These are phyloP conservation scores for Lycorma delicatula DNA, from an alignment of 1,140 invertebrate genomes.

Conservation along the genomic window DNA sequence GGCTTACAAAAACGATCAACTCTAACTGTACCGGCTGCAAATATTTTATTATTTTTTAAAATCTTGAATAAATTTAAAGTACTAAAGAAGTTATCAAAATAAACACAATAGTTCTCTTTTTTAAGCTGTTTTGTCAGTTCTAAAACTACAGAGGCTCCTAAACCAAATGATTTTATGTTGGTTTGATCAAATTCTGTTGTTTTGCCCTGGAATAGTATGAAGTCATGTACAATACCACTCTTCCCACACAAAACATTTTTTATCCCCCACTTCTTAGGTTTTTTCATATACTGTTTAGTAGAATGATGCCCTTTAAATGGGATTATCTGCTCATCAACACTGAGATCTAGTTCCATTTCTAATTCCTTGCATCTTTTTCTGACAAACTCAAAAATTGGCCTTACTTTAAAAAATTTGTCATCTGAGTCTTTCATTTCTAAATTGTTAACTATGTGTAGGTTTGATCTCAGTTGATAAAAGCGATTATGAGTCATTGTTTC, in stretches of 20 bases:
- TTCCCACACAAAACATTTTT: constrained; percentile 16
- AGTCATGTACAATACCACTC: constrained; percentile 24
- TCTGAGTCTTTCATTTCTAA: constrained; percentile 19
- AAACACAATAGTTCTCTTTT: background rate
- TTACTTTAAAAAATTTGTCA: constrained; percentile 32
- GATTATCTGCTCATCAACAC: constrained; percentile 31
- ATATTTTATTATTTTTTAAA: background rate
- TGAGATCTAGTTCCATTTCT: constrained; percentile 19
- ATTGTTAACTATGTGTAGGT: constrained; percentile 25
- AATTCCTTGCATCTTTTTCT: constrained; percentile 26
- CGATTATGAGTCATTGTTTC: constrained; percentile 13
- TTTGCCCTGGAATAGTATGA: constrained; percentile 29
- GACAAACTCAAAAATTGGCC: constrained; percentile 27
- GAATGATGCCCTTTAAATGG: constrained; percentile 25
- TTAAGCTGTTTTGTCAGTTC: constrained; percentile 4
- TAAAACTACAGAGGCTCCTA: constrained; percentile 23
- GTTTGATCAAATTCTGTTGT: constrained; percentile 26
- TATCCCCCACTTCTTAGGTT: constrained; percentile 24
- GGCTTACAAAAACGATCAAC: background rate
- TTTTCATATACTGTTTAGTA: constrained; percentile 28
- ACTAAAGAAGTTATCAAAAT: background rate
- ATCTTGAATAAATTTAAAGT: background rate
- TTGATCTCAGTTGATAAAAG: constrained; percentile 24
- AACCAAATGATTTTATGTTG: constrained; percentile 23
- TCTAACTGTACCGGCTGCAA: background rate